phyloP scores from a whole-genome alignment of 2,797 vertebrate genomes.

The Lemur catta region DNA sequence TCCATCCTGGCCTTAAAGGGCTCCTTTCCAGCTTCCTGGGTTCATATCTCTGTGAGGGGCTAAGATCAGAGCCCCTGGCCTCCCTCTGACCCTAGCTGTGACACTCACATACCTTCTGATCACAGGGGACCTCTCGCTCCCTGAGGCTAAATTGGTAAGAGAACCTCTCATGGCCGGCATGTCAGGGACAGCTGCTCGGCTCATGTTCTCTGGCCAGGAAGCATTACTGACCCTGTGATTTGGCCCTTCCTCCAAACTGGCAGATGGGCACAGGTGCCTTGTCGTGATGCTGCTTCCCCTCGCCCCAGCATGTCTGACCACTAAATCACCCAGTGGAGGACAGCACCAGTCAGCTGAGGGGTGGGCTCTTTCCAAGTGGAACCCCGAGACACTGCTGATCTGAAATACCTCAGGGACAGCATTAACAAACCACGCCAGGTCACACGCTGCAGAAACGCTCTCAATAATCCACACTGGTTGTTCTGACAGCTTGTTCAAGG shows the following conservation, averaged over 20 bases:
- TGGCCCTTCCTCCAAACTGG: conserved; percentile 59
- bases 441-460: neutral
- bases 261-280: conserved; percentile 32
- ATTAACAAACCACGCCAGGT: neutral
- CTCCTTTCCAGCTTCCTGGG: conserved; percentile 72
- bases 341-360: conserved; percentile 53
- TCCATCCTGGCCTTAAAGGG: neutral
- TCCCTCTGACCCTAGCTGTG: conserved; percentile 72
- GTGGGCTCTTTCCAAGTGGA: conserved; percentile 40
- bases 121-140: conserved; percentile 59
- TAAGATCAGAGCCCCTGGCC: conserved; percentile 68
- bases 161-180: conserved; percentile 66
- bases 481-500: neutral
- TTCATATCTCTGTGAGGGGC: conserved; percentile 73
- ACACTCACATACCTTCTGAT: conserved; percentile 75
- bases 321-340: neutral
- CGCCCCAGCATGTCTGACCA: neutral
- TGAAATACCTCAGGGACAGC: neutral
- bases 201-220: conserved; percentile 58
- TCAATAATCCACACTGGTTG: neutral
- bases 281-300: neutral
- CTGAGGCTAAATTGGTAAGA: conserved; percentile 75
- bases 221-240: conserved; percentile 81
- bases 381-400: conserved; percentile 35
- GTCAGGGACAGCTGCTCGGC: conserved; percentile 81